These are phyloP conservation scores for Odocoileus virginianus DNA, from an alignment of 2,113 vertebrate genomes.

Conservation along the genomic window DNA sequence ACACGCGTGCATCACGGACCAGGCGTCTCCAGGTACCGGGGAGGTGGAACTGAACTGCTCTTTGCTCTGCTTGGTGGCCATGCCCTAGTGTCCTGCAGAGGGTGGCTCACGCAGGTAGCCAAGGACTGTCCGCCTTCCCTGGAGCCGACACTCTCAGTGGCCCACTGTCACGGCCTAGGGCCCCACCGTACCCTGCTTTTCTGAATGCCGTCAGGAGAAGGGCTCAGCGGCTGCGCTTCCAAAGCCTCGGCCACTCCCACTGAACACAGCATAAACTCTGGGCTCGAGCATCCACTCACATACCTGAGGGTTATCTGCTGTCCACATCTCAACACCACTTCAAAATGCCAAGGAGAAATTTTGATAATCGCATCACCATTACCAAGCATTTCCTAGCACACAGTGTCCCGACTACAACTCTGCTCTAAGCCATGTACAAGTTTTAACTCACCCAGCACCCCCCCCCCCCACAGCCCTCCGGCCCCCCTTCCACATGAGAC, in stretches of 20 bases:
- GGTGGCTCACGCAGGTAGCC: neutral
- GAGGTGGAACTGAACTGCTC: neutral
- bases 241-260: accelerated
- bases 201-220: accelerated
- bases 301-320: neutral
- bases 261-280: accelerated
- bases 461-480: neutral
- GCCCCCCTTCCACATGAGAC: neutral
- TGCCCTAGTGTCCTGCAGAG: neutral
- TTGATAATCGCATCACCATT: neutral
- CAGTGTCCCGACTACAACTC: accelerated
- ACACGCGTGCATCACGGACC: accelerated
- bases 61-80: neutral
- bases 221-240: accelerated
- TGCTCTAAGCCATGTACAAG: accelerated
- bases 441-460: neutral
- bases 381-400: accelerated
- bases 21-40: no score
- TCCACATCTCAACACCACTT: neutral
- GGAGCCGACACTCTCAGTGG: accelerated
- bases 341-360: neutral
- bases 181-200: neutral
- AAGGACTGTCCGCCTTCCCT: accelerated
- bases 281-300: accelerated
- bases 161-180: neutral